Evolutionary conservation across 2,888 invertebrate species (phyloP).

Genomic region (Apodemia zela): DNA sequence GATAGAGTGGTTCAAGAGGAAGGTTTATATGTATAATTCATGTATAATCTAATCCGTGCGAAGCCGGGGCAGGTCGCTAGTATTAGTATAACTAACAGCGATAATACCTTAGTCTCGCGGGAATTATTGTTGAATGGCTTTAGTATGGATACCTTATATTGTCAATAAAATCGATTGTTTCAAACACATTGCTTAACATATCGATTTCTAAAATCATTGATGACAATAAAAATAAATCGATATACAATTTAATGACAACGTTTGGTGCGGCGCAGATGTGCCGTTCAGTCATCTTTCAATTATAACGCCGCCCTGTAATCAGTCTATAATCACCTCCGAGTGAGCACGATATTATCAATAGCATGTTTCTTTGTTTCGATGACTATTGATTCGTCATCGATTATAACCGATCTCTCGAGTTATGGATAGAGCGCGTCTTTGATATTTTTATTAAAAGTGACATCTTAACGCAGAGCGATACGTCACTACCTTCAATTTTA

Average conservation of each 20-base stretch:
- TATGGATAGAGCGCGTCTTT: background rate
- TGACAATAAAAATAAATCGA: slow-evolving; percentile 41
- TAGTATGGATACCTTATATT: no score
- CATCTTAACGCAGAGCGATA: background rate
- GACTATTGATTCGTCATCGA: slow-evolving; percentile 14
- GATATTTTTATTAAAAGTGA: background rate
- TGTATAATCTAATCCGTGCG: no score
- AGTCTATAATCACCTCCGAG: slow-evolving; percentile 53
- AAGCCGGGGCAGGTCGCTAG: no score
- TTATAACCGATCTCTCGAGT: slow-evolving; percentile 1
- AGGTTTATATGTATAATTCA: no score
- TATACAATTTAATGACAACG: slow-evolving; percentile 51
- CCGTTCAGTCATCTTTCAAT: slow-evolving; percentile 51
- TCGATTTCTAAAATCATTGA: slow-evolving; percentile 23
- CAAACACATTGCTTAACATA: background rate
- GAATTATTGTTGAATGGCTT: no score
- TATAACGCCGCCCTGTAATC: slow-evolving; percentile 67
- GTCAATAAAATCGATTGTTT: background rate
- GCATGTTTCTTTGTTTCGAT: slow-evolving; percentile 11
- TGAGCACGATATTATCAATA: slow-evolving; percentile 43
- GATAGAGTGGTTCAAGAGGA: no score
- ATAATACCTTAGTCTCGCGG: no score
- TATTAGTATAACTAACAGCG: no score
- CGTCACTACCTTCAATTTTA: background rate
- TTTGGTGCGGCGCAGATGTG: slow-evolving; percentile 40